phyloP scores from a whole-genome alignment of 2,888 invertebrate genomes.

The Carterocephalus palaemon region DNA sequence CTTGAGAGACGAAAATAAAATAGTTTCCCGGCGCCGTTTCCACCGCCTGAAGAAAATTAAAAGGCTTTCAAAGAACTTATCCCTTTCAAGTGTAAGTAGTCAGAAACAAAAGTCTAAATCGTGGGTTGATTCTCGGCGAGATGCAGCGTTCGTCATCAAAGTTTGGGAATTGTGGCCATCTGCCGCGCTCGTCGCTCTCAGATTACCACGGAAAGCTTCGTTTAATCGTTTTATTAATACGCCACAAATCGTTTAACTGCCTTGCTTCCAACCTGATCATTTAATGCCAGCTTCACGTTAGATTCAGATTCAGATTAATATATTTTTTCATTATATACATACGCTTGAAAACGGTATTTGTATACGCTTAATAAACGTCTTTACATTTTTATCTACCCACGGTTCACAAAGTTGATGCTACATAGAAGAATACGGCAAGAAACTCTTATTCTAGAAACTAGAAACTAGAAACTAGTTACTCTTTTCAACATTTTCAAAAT shows the following conservation, averaged over 20 bases:
- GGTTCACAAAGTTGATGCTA: too few species aligned
- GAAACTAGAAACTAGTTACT: too few species aligned
- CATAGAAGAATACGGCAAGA: too few species aligned
- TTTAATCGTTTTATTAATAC: slow-evolving; percentile 80
- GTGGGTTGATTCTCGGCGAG: slow-evolving; percentile 57
- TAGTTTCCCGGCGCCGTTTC: slow-evolving; percentile 2
- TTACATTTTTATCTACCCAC: too few species aligned
- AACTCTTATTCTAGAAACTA: too few species aligned
- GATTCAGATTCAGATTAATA: too few species aligned
- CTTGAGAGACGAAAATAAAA: slow-evolving; percentile 10
- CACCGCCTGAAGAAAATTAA: slow-evolving; percentile 36
- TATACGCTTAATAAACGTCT: too few species aligned
- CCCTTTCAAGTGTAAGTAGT: slow-evolving; percentile 53
- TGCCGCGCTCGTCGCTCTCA: slow-evolving; percentile 70
- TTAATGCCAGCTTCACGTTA: slow-evolving; percentile 34
- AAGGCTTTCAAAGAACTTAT: slow-evolving; percentile 46
- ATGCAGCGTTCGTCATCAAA: slow-evolving; percentile 71
- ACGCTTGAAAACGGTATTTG: too few species aligned
- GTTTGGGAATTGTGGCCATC: slow-evolving; percentile 75
- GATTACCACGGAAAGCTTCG: slow-evolving; percentile 75
- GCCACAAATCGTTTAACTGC: slow-evolving; percentile 75
- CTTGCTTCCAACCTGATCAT: slow-evolving; percentile 50
- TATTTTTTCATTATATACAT: too few species aligned
- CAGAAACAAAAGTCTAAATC: slow-evolving; percentile 64
- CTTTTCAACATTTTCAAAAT: too few species aligned